A percentile compares a stretch with the other conserved stretches of the same genome.
Evolutionary conservation across 2,888 invertebrate species (phyloP).

Genomic region (Meiosimyza platycephala): DNA sequence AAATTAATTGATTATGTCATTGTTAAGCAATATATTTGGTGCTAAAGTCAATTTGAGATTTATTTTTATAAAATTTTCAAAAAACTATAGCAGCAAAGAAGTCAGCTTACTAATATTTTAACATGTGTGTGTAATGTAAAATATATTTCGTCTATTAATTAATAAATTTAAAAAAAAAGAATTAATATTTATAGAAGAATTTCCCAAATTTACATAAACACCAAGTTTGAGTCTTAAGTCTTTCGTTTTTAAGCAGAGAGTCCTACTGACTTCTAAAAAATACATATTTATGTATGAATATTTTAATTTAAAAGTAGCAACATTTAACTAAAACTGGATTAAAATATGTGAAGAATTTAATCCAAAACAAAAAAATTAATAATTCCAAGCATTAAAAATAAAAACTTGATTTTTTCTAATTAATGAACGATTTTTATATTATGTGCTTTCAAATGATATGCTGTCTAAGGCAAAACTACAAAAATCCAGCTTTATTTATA

Average conservation of each 20-base stretch:
- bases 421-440: neutral
- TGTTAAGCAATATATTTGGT: no score
- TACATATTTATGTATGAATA: conserved; percentile 15
- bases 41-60: no score
- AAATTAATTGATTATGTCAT: no score
- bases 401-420: neutral
- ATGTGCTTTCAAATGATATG: neutral
- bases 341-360: no score
- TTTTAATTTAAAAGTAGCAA: neutral
- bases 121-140: no score
- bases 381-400: neutral
- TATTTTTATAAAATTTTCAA: no score
- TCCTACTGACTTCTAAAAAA: neutral
- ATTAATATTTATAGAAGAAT: no score
- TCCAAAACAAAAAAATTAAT: neutral
- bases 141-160: no score
- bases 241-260: neutral
- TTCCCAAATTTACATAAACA: no score
- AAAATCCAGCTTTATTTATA: neutral
- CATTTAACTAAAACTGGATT: neutral
- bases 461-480: neutral
- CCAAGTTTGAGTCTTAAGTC: neutral
- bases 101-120: no score
- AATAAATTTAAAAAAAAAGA: no score
- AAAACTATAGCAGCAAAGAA: no score